Evolutionary conservation across 2,888 invertebrate species (phyloP).

Genomic region (Salpingus planirostris): DNA sequence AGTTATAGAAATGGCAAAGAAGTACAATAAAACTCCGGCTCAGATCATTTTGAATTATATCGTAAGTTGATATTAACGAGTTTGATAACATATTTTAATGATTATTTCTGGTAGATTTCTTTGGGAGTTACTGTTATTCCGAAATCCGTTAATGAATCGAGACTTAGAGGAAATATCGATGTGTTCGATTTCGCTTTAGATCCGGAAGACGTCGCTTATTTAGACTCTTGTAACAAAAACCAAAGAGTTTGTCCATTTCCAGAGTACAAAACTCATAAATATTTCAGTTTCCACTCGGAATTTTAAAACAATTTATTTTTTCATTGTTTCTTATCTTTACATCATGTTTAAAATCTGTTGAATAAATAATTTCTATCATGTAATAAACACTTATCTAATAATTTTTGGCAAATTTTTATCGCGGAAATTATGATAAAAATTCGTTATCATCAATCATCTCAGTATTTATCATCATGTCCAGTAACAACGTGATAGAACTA

Average conservation of each 20-base stretch:
- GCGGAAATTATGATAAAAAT: neutral
- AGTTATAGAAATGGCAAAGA: too few relatives aligned
- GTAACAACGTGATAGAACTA: too few relatives aligned
- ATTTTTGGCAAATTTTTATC: neutral
- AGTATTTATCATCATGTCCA: too few relatives aligned
- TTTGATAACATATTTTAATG: neutral
- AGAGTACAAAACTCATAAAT: conserved; percentile 32
- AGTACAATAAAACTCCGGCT: too few relatives aligned
- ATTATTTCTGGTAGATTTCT: conserved; percentile 19
- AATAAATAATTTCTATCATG: conserved; percentile 25
- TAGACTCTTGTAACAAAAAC: conserved; percentile 63
- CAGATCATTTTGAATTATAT: too few relatives aligned
- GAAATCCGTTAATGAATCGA: conserved; percentile 67
- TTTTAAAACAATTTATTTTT: too few relatives aligned
- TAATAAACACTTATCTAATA: neutral
- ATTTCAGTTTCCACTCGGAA: conserved; percentile 40
- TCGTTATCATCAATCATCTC: too few relatives aligned
- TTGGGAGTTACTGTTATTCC: conserved; percentile 56
- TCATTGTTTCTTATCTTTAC: too few relatives aligned
- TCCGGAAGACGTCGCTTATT: conserved; percentile 54
- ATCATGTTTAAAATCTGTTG: too few relatives aligned
- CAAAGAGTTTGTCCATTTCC: conserved; percentile 45
- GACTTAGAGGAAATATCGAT: conserved; percentile 62
- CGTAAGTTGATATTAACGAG: conserved; percentile 42
- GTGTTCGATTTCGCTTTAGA: conserved; percentile 68